Percentiles rank a stretch among this genome's conserved stretches.
Evolutionary conservation across 2,888 invertebrate species (phyloP).

Genomic region (Altica lythri): DNA sequence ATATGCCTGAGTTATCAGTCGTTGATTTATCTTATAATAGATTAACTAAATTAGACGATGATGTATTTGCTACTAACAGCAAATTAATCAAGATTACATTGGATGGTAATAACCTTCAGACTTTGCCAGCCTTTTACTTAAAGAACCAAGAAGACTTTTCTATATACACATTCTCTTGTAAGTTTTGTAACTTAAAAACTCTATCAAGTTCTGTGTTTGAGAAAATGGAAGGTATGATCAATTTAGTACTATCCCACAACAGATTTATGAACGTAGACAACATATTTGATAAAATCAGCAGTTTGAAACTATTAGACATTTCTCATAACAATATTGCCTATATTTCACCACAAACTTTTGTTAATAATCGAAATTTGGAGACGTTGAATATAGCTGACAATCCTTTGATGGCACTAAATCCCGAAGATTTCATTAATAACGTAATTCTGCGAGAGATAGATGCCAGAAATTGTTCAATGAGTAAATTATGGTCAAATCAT

Average conservation of each 20-base stretch:
- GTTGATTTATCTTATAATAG: conserved; percentile 77
- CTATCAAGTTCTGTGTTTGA: conserved; percentile 69
- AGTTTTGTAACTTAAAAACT: conserved; percentile 70
- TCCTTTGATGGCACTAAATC: conserved; percentile 66
- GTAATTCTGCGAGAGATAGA: conserved; percentile 69
- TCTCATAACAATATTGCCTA: conserved; percentile 70
- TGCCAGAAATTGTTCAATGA: conserved; percentile 70
- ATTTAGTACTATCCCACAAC: conserved; percentile 70
- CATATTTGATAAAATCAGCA: conserved; percentile 62
- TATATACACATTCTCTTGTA: conserved; percentile 66
- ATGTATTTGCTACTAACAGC: conserved; percentile 71
- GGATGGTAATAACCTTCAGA: conserved; percentile 71
- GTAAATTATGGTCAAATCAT: conserved; percentile 65
- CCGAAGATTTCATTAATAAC: conserved; percentile 68
- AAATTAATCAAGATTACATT: conserved; percentile 72
- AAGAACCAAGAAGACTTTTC: conserved; percentile 32
- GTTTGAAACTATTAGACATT: conserved; percentile 71
- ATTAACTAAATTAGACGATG: conserved; percentile 68
- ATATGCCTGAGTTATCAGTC: conserved; percentile 68
- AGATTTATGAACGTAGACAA: conserved; percentile 61
- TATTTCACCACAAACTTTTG: conserved; percentile 68
- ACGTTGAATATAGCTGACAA: conserved; percentile 75
- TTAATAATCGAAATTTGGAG: conserved; percentile 67
- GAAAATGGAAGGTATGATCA: conserved; percentile 68
- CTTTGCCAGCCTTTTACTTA: conserved; percentile 67